Percentiles rank a stretch among this genome's conserved stretches.
Conservation (phyloP, 2,888 invertebrate genomes). For the Acanthoscelides obtectus region DNA sequence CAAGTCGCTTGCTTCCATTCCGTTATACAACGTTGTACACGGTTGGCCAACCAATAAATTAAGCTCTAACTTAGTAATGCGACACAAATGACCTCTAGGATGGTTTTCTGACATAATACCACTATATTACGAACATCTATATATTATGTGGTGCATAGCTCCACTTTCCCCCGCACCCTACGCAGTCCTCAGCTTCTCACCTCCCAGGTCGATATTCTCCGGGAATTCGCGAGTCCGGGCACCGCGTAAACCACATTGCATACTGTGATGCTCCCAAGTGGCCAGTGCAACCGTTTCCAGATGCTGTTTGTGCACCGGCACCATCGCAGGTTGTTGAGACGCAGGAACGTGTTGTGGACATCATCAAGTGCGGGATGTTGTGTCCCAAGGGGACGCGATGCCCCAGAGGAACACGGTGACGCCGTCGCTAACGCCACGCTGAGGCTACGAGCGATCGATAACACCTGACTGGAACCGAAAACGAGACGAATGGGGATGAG, state of each 20-base stretch:
- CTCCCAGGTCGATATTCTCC: background rate
- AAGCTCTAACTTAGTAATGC: too few relatives aligned
- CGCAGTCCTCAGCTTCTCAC: background rate
- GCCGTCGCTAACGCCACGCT: conserved; percentile 20
- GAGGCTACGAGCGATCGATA: conserved; percentile 30
- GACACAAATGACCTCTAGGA: too few relatives aligned
- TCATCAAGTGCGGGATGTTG: background rate
- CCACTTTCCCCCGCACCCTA: background rate
- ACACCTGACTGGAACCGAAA: conserved; percentile 5
- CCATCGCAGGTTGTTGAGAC: background rate
- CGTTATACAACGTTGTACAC: too few relatives aligned
- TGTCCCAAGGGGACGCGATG: background rate
- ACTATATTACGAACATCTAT: too few relatives aligned
- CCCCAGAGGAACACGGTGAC: conserved; percentile 9
- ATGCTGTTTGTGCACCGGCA: background rate
- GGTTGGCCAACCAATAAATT: too few relatives aligned
- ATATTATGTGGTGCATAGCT: too few relatives aligned
- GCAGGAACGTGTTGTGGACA: background rate
- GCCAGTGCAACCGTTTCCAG: background rate
- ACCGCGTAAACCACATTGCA: background rate
- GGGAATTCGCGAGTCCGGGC: background rate
- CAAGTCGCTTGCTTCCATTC: too few relatives aligned
- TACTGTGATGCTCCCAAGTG: background rate
- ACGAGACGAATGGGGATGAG: conserved; percentile 27
- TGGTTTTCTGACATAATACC: too few relatives aligned